Base-by-base conservation (phyloP, 2,797 vertebrate species). In the Miichthys miiuy region DNA sequence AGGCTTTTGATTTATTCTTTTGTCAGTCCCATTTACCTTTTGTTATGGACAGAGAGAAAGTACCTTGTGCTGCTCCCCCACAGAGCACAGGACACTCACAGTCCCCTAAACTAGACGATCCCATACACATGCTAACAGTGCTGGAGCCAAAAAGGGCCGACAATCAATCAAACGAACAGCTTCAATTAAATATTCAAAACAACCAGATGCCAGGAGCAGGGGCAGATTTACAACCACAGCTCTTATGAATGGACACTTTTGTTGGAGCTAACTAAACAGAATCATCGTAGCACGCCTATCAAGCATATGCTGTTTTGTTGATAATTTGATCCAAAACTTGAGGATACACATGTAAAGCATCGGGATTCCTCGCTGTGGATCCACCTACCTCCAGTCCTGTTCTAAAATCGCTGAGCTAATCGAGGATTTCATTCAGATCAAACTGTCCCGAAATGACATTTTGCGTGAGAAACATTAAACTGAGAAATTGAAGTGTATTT, bases 61-160 rank as follows among this genome's bases (percentile, higher is more conserved):
- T 68, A 60, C 55, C 51, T 77, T 61, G 41, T n/a, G 69, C 58
- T 44, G 27, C 78, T 80, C 82, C 84, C 82, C 84, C 78, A 71
- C 67, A 16, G 51, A 68, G 21, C 48, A 42, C 72, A 81, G 41
- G 55, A 71, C 55, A 55, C 75, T 63, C 71, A 76, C 76, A 55
- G 52, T 27, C 62, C 62, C 64, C 66, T 38, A 0, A 80, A 50
- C 81, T 34, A 55, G 12, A 48, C 55, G 3, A 51, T 6, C 63
- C 68, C 66, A 80, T 81, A 86, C 86, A 88, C 80, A 91, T 93
- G 88, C 81, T 79, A 88, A 90, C 72, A 70, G 67, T 13, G 10
- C 2, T 48, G 68, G 34, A 78, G 69, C 70, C 60, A 21, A 67
- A 75, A 48, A 48, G 47, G 34, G 17, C 42, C 34, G 52, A 48